Percentiles rank a stretch among this genome's conserved stretches.
Evolutionary conservation across 2,797 vertebrate genomes (phyloP).

Genomic region (Mormyrus hasselquistii): DNA sequence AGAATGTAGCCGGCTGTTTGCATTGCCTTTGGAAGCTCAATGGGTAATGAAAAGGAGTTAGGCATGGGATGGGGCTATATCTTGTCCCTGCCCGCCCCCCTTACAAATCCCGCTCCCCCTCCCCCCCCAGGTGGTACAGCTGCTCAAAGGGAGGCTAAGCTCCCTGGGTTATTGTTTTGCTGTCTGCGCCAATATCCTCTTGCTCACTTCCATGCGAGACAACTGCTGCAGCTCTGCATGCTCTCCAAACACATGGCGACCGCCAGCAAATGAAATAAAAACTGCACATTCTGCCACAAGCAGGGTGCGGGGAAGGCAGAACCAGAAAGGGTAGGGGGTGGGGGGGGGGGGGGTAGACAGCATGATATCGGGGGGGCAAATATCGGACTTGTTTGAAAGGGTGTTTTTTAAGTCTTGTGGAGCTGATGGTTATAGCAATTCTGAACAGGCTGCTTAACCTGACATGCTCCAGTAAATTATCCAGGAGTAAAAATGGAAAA

Average conservation of each 20-base stretch:
- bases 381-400: not conserved
- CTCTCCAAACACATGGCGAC: conserved; percentile 9
- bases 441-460: not conserved
- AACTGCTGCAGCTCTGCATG: conserved; percentile 14
- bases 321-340: not conserved
- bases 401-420: not conserved
- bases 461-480: not conserved
- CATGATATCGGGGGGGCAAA: not conserved
- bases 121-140: conserved; percentile 17
- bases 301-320: not conserved
- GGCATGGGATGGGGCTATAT: not conserved
- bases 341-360: not conserved
- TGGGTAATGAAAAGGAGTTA: not conserved
- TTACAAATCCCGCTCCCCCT: not conserved
- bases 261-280: not conserved
- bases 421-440: not conserved
- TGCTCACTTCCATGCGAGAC: conserved; percentile 22
- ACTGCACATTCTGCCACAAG: not conserved
- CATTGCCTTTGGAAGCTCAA: not conserved
- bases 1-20: not conserved
- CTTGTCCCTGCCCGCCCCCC: not conserved
- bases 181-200: conserved; percentile 26
- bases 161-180: conserved; percentile 17
- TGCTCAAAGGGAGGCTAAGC: not conserved
- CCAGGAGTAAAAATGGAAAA: not conserved